These are phyloP conservation scores for Mesembrinibis cayennensis DNA, from an alignment of 2,113 vertebrate genomes.

Conservation along the genomic window DNA sequence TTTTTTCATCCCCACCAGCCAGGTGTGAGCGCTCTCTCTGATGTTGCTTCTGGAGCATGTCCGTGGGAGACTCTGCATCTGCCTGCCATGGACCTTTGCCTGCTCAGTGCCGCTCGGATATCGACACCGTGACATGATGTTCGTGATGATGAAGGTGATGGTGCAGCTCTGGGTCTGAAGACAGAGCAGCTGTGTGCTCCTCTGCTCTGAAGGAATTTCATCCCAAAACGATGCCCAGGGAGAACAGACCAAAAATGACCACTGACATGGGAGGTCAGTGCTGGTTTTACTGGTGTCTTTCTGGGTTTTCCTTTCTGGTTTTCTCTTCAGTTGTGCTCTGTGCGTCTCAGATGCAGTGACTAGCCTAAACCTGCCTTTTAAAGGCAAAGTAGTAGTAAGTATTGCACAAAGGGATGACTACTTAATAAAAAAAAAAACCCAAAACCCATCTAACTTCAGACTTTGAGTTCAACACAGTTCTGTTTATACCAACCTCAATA, in stretches of 20 bases:
- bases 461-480: neutral
- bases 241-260: fast-evolving
- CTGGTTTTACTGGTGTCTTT: neutral
- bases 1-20: neutral
- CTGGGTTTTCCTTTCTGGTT: too few species aligned
- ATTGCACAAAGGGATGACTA: neutral
- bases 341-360: neutral
- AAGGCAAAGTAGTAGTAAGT: neutral
- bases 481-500: neutral
- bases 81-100: fast-evolving
- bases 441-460: neutral
- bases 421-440: neutral
- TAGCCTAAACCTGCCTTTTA: neutral
- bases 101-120: fast-evolving
- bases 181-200: fast-evolving
- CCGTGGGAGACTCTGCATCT: fast-evolving
- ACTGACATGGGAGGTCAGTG: fast-evolving
- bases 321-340: fast-evolving
- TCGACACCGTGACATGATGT: fast-evolving
- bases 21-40: fast-evolving
- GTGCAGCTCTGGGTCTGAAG: neutral
- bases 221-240: fast-evolving
- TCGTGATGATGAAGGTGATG: fast-evolving
- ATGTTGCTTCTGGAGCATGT: fast-evolving
- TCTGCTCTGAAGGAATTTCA: fast-evolving